Evolutionary conservation across 1,140 invertebrate species (phyloP).

Genomic region (Spodoptera frugiperda): DNA sequence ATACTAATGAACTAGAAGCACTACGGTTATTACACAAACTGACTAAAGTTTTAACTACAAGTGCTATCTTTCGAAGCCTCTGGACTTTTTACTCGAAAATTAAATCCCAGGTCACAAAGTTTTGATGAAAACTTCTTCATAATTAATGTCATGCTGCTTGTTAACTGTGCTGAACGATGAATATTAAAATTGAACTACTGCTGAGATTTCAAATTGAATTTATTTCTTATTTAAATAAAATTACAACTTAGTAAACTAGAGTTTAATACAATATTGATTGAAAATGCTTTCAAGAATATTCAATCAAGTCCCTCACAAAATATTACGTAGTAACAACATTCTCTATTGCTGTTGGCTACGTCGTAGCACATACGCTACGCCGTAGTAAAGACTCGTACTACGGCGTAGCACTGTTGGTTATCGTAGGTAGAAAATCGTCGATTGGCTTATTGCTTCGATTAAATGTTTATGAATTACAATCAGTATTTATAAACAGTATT

Average conservation of each 20-base stretch:
- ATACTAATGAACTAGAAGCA: background rate
- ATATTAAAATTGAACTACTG: too few species aligned
- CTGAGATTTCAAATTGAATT: too few species aligned
- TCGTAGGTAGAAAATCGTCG: too few species aligned
- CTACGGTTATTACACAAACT: background rate
- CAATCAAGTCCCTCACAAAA: too few species aligned
- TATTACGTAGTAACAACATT: too few species aligned
- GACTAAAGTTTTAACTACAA: background rate
- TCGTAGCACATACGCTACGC: background rate
- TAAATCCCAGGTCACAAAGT: background rate
- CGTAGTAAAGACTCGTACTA: background rate
- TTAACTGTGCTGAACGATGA: background rate
- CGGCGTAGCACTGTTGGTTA: background rate
- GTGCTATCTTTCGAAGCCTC: constrained; percentile 1
- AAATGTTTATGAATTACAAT: too few species aligned
- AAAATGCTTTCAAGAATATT: too few species aligned
- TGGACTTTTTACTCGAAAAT: background rate
- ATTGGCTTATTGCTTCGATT: too few species aligned
- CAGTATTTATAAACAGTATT: too few species aligned
- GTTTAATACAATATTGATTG: too few species aligned
- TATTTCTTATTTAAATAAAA: too few species aligned
- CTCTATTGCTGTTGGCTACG: background rate
- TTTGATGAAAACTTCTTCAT: background rate
- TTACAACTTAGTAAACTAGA: too few species aligned
- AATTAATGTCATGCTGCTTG: background rate